A percentile compares a stretch with the other conserved stretches of the same genome.
phyloP scores from a whole-genome alignment of 2,797 vertebrate genomes.

The Pelodytes ibericus region DNA sequence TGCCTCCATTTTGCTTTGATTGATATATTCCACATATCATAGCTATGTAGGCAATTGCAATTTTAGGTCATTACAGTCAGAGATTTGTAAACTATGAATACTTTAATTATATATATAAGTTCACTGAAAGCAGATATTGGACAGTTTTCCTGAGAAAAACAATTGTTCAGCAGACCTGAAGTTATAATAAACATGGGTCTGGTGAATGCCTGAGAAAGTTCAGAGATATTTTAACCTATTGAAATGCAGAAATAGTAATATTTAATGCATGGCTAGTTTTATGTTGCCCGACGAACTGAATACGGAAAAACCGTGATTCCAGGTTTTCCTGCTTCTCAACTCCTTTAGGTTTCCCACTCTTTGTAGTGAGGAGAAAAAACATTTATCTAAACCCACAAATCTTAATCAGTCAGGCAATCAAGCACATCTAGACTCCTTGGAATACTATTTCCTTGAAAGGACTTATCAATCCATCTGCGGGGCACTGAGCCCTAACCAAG shows the following conservation, averaged over 20 bases:
- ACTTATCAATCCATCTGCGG: constrained; percentile 85
- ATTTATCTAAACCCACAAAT: constrained; percentile 65
- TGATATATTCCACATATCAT: too few species aligned
- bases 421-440: constrained; percentile 77
- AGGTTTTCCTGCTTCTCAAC: constrained; percentile 1
- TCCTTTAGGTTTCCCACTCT: constrained; percentile 55
- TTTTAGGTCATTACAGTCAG: too few species aligned
- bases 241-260: constrained; percentile 8
- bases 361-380: constrained; percentile 61
- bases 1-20: too few species aligned
- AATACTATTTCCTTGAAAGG: constrained; percentile 86
- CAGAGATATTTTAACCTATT: constrained; percentile 5
- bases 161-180: constrained; percentile 1
- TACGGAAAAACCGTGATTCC: constrained; percentile 56
- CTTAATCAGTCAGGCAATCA: constrained; percentile 71
- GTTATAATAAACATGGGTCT: constrained; percentile 14
- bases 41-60: too few species aligned
- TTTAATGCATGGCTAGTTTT: constrained; percentile 31
- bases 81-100: too few species aligned
- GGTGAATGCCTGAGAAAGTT: constrained; percentile 15
- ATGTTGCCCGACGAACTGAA: constrained; percentile 57
- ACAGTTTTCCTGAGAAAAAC: not conserved
- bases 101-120: too few species aligned
- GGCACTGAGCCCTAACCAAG: constrained; percentile 79
- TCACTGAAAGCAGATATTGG: not conserved